A percentile compares a stretch with the other conserved stretches of the same genome.
These are phyloP conservation scores for Oryctes rhinoceros DNA, from an alignment of 1,140 invertebrate species.

Conservation along the genomic window DNA sequence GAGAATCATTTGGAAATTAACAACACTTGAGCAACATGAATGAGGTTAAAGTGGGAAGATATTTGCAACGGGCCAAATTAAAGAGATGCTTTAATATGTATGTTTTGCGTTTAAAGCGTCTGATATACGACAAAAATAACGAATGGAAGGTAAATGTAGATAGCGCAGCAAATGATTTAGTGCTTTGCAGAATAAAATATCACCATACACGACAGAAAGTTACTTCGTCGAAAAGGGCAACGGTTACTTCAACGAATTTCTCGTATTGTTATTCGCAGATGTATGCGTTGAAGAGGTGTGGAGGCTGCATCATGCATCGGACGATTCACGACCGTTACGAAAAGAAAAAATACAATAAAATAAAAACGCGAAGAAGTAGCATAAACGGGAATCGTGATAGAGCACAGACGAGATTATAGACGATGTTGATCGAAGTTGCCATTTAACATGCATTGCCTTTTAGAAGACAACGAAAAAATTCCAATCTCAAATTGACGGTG, in stretches of 20 bases:
- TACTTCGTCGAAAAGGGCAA: background rate
- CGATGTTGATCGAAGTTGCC: conserved; percentile 7
- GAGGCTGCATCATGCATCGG: background rate
- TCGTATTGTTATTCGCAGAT: background rate
- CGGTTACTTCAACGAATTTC: conserved; percentile 1
- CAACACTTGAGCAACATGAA: too few species aligned
- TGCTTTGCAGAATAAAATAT: too few species aligned
- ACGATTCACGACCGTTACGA: conserved; percentile 10
- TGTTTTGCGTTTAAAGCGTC: too few species aligned
- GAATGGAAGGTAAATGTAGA: too few species aligned
- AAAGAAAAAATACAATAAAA: background rate
- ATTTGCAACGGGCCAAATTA: too few species aligned
- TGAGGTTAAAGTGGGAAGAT: too few species aligned
- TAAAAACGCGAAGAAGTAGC: conserved; percentile 8
- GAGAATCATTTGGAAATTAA: too few species aligned
- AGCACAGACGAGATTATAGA: conserved; percentile 28
- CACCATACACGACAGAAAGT: background rate
- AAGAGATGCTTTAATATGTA: too few species aligned
- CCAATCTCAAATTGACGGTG: background rate
- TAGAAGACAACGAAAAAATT: background rate
- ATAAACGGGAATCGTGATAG: conserved; percentile 29
- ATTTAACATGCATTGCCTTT: conserved; percentile 28
- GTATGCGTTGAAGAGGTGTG: background rate
- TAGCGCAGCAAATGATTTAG: too few species aligned
- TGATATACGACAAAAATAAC: too few species aligned